These are phyloP conservation scores for Deilephila elpenor DNA, from an alignment of 2,888 invertebrate species.

Conservation along the genomic window DNA sequence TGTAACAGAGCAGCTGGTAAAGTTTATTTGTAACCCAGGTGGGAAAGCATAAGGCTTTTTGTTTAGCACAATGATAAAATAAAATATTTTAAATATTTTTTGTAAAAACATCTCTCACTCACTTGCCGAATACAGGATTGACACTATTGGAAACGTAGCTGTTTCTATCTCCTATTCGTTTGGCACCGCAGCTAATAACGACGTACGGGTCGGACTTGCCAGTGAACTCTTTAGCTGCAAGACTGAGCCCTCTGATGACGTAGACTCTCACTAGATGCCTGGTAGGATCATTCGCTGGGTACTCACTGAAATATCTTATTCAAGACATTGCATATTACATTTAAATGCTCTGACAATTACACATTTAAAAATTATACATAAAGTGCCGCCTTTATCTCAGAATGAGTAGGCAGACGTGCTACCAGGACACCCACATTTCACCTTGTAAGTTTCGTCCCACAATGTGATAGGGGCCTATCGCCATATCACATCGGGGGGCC, in stretches of 20 bases:
- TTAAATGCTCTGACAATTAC: no score
- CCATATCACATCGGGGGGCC: no score
- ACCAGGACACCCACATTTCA: no score
- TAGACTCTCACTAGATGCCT: conserved; percentile 91
- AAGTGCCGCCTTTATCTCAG: no score
- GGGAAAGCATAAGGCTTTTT: no score
- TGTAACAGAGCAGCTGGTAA: no score
- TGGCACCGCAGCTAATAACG: conserved; percentile 87
- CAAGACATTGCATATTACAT: neutral
- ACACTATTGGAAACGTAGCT: conserved; percentile 89
- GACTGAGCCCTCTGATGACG: conserved; percentile 88
- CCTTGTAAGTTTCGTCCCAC: no score
- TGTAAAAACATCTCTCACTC: conserved; percentile 43
- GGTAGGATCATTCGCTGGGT: conserved; percentile 86
- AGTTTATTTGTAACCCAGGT: no score
- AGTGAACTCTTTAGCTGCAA: conserved; percentile 88
- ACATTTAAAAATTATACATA: no score
- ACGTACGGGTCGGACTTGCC: conserved; percentile 93
- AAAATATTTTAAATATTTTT: neutral
- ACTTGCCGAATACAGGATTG: conserved; percentile 94
- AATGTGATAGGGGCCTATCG: no score
- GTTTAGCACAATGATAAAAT: no score
- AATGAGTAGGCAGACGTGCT: no score
- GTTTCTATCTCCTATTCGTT: conserved; percentile 85
- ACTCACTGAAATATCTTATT: conserved; percentile 82